These are phyloP conservation scores for Xerus inauris DNA, from an alignment of 2,113 vertebrate species.

Conservation along the genomic window DNA sequence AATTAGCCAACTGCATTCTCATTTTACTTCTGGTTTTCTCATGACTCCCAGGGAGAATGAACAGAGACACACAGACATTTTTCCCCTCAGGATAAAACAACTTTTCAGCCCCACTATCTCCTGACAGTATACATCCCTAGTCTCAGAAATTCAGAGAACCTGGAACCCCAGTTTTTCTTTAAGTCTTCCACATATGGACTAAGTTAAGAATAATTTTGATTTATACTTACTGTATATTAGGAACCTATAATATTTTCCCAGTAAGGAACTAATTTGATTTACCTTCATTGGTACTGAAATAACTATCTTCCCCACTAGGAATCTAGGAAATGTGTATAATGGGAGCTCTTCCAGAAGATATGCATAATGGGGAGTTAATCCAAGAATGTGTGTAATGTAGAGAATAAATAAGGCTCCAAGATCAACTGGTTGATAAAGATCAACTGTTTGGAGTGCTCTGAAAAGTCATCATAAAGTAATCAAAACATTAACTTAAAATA, in stretches of 20 bases:
- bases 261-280: neutral
- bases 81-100: neutral
- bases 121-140: neutral
- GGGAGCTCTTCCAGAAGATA: neutral
- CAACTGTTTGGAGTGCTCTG: neutral
- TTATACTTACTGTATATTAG: neutral
- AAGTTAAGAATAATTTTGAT: neutral
- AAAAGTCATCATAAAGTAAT: neutral
- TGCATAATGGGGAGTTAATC: neutral
- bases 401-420: neutral
- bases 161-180: neutral
- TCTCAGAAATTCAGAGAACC: neutral
- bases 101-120: neutral
- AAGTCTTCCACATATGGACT: neutral
- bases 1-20: neutral
- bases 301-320: neutral
- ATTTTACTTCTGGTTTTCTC: slow-evolving; percentile 31
- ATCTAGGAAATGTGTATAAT: neutral
- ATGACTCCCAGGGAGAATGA: neutral
- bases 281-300: neutral
- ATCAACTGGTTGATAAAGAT: neutral
- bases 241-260: neutral
- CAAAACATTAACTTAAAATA: neutral
- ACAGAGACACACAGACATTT: neutral
- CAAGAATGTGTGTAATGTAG: neutral